Evolutionary conservation across 2,797 vertebrate genomes (phyloP).

Genomic region (Pempheris klunzingeri): DNA sequence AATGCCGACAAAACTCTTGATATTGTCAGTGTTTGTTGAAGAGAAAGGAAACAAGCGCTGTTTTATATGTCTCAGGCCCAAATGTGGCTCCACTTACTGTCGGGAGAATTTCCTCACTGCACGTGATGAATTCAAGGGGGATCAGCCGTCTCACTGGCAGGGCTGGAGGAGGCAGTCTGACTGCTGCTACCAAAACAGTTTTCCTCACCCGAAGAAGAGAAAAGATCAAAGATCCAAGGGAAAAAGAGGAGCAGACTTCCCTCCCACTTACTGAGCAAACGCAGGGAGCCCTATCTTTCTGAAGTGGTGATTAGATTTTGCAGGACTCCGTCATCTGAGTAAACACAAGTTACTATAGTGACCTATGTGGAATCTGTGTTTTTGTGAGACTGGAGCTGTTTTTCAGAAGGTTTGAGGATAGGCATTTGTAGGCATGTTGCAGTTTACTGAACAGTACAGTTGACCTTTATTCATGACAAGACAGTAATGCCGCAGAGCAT

Average conservation of each 20-base stretch:
- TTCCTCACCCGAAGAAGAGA: slow-evolving; percentile 29
- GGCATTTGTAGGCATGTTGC: slow-evolving; percentile 20
- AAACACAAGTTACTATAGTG: slow-evolving; percentile 59
- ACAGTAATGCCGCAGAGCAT: background rate
- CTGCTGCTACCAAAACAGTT: slow-evolving; percentile 66
- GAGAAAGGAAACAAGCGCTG: slow-evolving; percentile 62
- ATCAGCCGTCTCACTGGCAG: slow-evolving; percentile 20
- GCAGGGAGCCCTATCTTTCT: slow-evolving; percentile 59
- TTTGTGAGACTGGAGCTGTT: slow-evolving; percentile 31
- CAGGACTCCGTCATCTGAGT: slow-evolving; percentile 56
- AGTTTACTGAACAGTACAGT: slow-evolving; percentile 12
- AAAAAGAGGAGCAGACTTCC: slow-evolving; percentile 43
- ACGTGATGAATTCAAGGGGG: slow-evolving; percentile 64
- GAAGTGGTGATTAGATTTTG: slow-evolving; percentile 67
- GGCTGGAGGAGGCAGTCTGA: slow-evolving; percentile 43
- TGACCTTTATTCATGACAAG: slow-evolving; percentile 6
- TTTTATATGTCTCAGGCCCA: slow-evolving; percentile 45
- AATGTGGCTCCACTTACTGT: slow-evolving; percentile 74
- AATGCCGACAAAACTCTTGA: slow-evolving; percentile 58
- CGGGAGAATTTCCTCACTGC: slow-evolving; percentile 65
- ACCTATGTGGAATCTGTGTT: slow-evolving; percentile 52
- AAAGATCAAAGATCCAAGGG: slow-evolving; percentile 55
- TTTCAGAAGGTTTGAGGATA: slow-evolving; percentile 37
- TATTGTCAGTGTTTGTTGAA: slow-evolving; percentile 55
- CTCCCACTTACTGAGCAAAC: slow-evolving; percentile 55